Evolutionary conservation across 1,140 invertebrate genomes (phyloP), one percentile per base, ranked within the genome.

Genomic region (Drosophila serrata): DNA sequence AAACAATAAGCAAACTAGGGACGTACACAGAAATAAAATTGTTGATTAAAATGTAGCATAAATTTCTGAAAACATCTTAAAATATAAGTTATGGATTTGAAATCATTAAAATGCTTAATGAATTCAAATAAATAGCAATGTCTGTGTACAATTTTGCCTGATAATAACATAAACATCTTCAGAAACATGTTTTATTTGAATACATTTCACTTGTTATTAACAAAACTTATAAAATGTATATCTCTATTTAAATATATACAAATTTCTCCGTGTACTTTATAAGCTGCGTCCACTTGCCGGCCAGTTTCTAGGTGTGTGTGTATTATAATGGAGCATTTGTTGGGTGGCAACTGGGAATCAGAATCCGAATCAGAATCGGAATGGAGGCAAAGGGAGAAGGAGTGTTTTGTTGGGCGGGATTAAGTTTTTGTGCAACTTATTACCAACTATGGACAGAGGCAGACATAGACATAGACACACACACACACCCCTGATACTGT

Each of bases 391-490:
- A 3, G 24, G 27, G 15, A 6, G 17, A 19, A n/a, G 13, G 22
- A 29, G 39, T 39, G 39, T 13, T 8, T 7, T 13, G 61, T 57
- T 64, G 53, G 70, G 62, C 51, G 85, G 84, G 73, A 88, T 88
- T 84, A 88, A 84, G 84, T 90, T 88, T 85, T 82, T 81, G 80
- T 27, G 29, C 80, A 84, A 84, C 80, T 80, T 87, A 90, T 84
- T 84, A 75, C 84, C 72, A 87, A 84, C 84, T 77, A 88, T 84
- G 72, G 57, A 46, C 65, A 69, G 51, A 19, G 53, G 46, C 49
- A 63, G 27, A 57, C 35, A 56, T 48, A 22, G 24, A 13, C 48
- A 19, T 35, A 63, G 19, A 51, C 27, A 27, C 60, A 48, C 29
- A 51, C 22, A 51, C 37, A 17, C 48, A n/a, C 61, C 8, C 19